Evolutionary conservation across 2,888 invertebrate genomes (phyloP).

Genomic region (Drosophila barbarae): DNA sequence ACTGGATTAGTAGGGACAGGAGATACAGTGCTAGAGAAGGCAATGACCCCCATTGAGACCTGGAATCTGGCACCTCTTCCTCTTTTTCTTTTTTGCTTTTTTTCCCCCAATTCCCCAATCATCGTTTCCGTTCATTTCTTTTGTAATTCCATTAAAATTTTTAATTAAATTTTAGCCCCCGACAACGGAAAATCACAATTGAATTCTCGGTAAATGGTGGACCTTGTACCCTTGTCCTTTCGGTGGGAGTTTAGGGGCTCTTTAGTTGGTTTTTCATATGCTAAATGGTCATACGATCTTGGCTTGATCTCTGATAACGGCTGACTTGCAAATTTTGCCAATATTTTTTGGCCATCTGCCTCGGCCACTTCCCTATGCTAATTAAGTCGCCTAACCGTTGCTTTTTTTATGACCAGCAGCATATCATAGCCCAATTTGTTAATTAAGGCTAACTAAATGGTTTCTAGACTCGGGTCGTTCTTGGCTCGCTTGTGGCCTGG

Average conservation of each 20-base stretch:
- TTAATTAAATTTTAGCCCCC: constrained; percentile 35
- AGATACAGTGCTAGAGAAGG: neutral
- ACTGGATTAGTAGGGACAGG: neutral
- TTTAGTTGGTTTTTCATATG: neutral
- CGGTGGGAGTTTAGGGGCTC: neutral
- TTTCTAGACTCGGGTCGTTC: neutral
- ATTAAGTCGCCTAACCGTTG: constrained; percentile 11
- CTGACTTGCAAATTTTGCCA: constrained; percentile 30
- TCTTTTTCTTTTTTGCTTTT: neutral
- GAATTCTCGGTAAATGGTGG: constrained; percentile 32
- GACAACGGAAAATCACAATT: constrained; percentile 32
- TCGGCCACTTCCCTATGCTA: constrained; percentile 30
- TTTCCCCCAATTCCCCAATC: constrained; percentile 14
- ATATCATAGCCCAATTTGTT: constrained; percentile 5
- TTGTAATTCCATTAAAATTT: constrained; percentile 48
- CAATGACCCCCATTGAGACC: neutral
- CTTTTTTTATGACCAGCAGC: constrained; percentile 19
- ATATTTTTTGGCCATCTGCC: constrained; percentile 20
- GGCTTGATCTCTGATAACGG: constrained; percentile 7
- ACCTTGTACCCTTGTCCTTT: constrained; percentile 19
- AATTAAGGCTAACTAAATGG: neutral
- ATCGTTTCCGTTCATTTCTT: constrained; percentile 16
- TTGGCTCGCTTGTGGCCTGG: neutral
- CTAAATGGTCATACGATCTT: neutral
- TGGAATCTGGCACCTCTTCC: neutral